These are phyloP conservation scores for Norana najaformis DNA, from an alignment of 2,888 invertebrate genomes.

Conservation along the genomic window DNA sequence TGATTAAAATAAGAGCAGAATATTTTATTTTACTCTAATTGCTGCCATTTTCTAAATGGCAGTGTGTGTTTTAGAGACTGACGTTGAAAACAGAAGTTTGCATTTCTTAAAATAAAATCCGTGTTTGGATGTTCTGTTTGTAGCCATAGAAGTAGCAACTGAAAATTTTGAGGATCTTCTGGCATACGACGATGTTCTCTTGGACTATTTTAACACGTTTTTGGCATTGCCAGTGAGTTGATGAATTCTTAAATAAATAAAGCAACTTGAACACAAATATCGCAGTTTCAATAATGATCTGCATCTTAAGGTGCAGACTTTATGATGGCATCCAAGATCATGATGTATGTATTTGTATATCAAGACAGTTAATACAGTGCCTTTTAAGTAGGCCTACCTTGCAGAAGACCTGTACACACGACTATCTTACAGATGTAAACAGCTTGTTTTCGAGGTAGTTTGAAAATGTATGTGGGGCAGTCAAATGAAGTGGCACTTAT, in stretches of 20 bases:
- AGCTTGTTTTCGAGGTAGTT: not conserved
- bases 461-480: not conserved
- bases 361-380: not conserved
- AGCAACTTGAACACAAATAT: not conserved
- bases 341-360: not conserved
- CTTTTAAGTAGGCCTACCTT: no score
- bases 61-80: not conserved
- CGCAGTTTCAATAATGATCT: not conserved
- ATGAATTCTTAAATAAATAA: not conserved
- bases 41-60: not conserved
- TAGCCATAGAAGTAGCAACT: conserved; percentile 59
- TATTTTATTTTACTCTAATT: no score
- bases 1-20: no score
- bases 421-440: not conserved
- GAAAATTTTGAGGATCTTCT: conserved; percentile 62
- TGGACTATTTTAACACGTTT: conserved; percentile 63
- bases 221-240: conserved; percentile 59
- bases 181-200: conserved; percentile 62
- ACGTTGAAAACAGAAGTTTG: not conserved
- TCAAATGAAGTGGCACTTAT: no score
- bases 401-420: no score
- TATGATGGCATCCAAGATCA: no score
- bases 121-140: conserved; percentile 38
- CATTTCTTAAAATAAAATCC: not conserved
- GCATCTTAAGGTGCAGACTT: no score